A percentile compares a stretch with the other conserved stretches of the same genome.
These are phyloP conservation scores for Microtus montanus DNA, from an alignment of 2,113 vertebrate species.

Conservation along the genomic window DNA sequence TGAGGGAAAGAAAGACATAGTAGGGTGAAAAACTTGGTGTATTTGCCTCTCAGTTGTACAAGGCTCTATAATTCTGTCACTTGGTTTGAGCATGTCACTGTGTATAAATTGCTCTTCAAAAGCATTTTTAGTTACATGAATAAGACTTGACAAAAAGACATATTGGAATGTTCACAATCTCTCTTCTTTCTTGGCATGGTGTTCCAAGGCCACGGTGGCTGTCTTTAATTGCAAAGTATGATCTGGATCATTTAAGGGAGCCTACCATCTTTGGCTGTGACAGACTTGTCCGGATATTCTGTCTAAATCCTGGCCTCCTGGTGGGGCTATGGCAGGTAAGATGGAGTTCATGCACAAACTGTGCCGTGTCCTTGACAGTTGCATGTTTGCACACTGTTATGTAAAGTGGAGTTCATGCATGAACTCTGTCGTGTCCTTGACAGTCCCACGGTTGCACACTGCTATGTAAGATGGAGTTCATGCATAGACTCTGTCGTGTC, in stretches of 20 bases:
- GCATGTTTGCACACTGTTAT: rapidly evolving
- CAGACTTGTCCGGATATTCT: conserved; percentile 85
- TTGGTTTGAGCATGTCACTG: not conserved
- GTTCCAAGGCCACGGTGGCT: conserved; percentile 84
- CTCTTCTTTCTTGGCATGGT: conserved; percentile 39
- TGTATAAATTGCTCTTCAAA: not conserved
- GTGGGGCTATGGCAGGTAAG: conserved; percentile 92
- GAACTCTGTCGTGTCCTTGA: not conserved
- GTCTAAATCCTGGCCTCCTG: conserved; percentile 85
- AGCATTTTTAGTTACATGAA: not conserved
- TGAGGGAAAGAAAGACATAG: not conserved
- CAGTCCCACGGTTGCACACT: too few species aligned
- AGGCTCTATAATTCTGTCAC: not conserved
- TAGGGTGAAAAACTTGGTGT: not conserved
- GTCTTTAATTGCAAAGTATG: conserved; percentile 88
- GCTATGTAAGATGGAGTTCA: conserved; percentile 76
- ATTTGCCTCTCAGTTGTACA: not conserved
- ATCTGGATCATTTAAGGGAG: conserved; percentile 78
- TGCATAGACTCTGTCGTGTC: too few species aligned
- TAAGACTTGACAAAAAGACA: not conserved
- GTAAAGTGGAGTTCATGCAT: conserved; percentile 77
- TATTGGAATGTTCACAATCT: not conserved
- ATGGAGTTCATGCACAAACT: not conserved
- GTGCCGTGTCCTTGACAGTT: not conserved
- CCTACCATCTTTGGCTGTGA: conserved; percentile 84